These are phyloP conservation scores for Camponotus pennsylvanicus DNA, from an alignment of 1,140 invertebrate species.

Conservation along the genomic window DNA sequence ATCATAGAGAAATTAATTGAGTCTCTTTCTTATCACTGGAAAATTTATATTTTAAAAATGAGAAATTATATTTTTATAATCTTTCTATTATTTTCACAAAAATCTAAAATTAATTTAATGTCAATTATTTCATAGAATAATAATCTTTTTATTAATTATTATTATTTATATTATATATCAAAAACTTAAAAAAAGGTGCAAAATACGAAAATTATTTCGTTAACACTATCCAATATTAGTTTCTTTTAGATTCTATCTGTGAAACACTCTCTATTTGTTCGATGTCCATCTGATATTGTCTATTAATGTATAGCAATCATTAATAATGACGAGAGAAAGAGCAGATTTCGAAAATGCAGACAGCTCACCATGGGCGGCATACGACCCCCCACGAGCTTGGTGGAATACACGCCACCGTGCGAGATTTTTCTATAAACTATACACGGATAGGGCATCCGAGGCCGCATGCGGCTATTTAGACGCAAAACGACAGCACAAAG, in stretches of 20 bases:
- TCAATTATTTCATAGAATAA: neutral
- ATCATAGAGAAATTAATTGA: neutral
- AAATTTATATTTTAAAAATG: neutral
- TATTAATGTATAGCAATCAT: neutral
- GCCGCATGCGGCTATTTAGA: slow-evolving; percentile 74
- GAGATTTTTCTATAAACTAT: slow-evolving; percentile 76
- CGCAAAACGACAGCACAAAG: slow-evolving; percentile 78
- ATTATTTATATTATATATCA: neutral
- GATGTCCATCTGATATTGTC: neutral
- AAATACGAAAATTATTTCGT: neutral
- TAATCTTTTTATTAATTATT: neutral
- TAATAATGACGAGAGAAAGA: slow-evolving; percentile 36
- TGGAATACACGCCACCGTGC: slow-evolving; percentile 59
- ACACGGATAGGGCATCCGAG: slow-evolving; percentile 66
- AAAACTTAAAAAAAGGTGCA: neutral
- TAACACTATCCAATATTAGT: neutral
- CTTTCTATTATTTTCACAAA: neutral
- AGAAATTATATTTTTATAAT: neutral
- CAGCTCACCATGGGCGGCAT: slow-evolving; percentile 73
- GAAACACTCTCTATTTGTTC: slow-evolving; percentile 13
- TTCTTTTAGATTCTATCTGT: neutral
- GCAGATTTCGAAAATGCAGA: slow-evolving; percentile 54
- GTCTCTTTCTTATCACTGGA: neutral
- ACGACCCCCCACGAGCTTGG: slow-evolving; percentile 72
- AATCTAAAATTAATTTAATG: neutral